phyloP scores from a whole-genome alignment of 2,113 vertebrate species.

The Hyaena hyaena region DNA sequence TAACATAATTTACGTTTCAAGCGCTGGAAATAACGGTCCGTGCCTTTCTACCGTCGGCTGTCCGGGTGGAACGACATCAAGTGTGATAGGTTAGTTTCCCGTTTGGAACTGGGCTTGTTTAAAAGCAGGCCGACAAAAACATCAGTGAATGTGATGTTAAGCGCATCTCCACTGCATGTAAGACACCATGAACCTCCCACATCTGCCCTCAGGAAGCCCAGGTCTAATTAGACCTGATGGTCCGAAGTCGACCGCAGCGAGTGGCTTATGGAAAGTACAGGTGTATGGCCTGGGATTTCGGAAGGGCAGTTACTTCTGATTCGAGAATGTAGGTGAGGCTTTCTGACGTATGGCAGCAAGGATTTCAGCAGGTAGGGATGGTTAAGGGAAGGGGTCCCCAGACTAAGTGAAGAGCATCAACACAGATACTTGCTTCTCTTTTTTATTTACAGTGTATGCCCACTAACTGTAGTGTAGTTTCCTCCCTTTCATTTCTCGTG shows the following conservation, averaged over 20 bases:
- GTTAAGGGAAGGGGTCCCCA: background rate
- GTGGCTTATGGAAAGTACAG: background rate
- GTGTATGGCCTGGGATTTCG: too few species aligned
- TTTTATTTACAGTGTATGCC: background rate
- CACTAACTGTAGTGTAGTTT: background rate
- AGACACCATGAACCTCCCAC: background rate
- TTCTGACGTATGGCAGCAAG: background rate
- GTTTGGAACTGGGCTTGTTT: background rate
- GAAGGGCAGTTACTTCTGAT: background rate
- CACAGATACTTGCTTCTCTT: background rate
- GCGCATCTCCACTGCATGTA: background rate
- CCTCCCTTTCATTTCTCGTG: background rate
- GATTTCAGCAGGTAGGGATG: background rate
- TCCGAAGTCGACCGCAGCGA: background rate
- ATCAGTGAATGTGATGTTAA: background rate
- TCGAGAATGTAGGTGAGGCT: background rate
- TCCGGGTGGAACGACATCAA: conserved; percentile 96
- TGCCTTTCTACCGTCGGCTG: conserved; percentile 98
- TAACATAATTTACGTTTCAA: conserved; percentile 97
- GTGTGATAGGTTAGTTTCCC: conserved; percentile 92
- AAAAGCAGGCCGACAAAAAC: background rate
- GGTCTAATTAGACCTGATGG: background rate
- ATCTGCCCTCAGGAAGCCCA: background rate
- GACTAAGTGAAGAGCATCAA: background rate
- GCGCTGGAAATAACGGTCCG: conserved; percentile 98